Conservation (phyloP, 1,140 invertebrate genomes). For the Aleiodes sp. region DNA sequence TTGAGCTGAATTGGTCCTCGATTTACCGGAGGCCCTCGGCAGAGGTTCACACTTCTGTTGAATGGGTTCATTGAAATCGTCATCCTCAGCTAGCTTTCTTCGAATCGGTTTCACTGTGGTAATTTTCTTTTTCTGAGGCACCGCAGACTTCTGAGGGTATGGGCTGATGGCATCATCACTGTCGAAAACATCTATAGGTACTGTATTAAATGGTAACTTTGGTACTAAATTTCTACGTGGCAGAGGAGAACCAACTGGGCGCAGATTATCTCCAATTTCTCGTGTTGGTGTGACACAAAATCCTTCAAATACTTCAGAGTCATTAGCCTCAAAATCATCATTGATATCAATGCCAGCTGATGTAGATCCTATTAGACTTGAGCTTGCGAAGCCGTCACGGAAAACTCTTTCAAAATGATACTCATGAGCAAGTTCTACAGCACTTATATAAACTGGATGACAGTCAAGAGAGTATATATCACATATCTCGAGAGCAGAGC, state of each 20-base stretch:
- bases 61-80: background rate
- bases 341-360: background rate
- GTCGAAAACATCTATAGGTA: no score
- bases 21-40: no score
- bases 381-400: background rate
- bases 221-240: no score
- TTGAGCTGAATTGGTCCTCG: no score
- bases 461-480: slow-evolving; percentile 41
- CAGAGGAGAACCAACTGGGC: no score
- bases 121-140: background rate
- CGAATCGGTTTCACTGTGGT: background rate
- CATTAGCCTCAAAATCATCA: background rate
- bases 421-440: slow-evolving; percentile 31
- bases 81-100: background rate
- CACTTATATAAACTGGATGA: slow-evolving; percentile 46
- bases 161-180: no score
- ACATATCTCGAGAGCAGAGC: slow-evolving; percentile 41
- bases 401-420: slow-evolving; percentile 18
- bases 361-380: background rate
- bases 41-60: background rate
- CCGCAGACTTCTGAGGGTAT: no score
- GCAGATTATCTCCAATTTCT: no score
- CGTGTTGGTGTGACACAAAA: background rate
- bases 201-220: no score
- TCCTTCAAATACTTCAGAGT: background rate